phyloP scores from a whole-genome alignment of 2,113 vertebrate genomes.

The Tor tambroides region DNA sequence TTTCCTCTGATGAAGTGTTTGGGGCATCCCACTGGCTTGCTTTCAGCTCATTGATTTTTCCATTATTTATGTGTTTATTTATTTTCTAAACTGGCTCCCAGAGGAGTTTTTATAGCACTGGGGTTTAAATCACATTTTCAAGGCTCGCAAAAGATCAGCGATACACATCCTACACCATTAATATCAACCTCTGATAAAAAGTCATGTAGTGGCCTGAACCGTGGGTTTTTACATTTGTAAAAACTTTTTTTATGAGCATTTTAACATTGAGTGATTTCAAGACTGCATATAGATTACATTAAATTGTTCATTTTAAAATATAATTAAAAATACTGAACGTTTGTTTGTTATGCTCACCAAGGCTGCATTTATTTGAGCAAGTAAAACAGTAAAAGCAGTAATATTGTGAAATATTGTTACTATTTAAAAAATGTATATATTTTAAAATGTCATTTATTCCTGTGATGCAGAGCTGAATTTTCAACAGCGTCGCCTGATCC shows the following conservation, averaged over 20 bases:
- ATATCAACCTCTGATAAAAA: conserved; percentile 59
- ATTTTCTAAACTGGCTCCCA: conserved; percentile 68
- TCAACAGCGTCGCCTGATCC: too few relatives aligned
- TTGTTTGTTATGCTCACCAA: too few relatives aligned
- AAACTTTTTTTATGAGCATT: not conserved
- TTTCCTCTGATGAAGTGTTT: conserved; percentile 7
- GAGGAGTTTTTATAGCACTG: conserved; percentile 63
- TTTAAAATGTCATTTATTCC: too few relatives aligned
- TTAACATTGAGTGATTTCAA: not conserved
- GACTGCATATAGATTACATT: not conserved
- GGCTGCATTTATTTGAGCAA: too few relatives aligned
- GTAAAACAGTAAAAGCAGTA: too few relatives aligned
- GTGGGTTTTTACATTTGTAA: not conserved
- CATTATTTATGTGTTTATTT: conserved; percentile 71
- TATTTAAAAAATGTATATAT: too few relatives aligned
- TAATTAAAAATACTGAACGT: not conserved
- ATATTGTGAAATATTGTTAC: too few relatives aligned
- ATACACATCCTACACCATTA: conserved; percentile 40
- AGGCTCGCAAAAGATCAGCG: conserved; percentile 19
- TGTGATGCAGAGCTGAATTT: too few relatives aligned
- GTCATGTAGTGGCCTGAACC: conserved; percentile 13
- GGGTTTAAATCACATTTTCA: conserved; percentile 57
- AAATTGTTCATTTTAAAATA: not conserved
- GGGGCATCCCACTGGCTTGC: conserved; percentile 16
- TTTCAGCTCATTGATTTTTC: conserved; percentile 65